A percentile compares a stretch with the other conserved stretches of the same genome.
phyloP scores from a whole-genome alignment of 2,888 invertebrate species.

The Platerodrilus igneus region DNA sequence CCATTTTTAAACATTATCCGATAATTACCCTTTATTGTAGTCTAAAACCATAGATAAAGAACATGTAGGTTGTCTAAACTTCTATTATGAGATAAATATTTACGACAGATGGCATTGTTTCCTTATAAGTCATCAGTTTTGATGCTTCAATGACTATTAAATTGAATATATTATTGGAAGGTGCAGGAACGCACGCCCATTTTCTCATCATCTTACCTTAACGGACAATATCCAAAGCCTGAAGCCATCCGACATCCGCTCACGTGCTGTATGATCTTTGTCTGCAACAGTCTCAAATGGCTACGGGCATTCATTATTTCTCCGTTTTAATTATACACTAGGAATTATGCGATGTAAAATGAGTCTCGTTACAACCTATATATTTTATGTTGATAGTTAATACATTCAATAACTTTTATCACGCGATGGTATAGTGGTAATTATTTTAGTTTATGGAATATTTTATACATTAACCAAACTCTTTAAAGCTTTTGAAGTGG shows the following conservation, averaged over 20 bases:
- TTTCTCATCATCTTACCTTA: slow-evolving; percentile 11
- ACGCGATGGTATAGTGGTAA: slow-evolving; percentile 32
- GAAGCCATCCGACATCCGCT: slow-evolving; percentile 35
- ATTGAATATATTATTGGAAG: too few species aligned
- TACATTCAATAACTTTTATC: slow-evolving; percentile 32
- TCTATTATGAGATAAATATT: too few species aligned
- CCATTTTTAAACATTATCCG: too few species aligned
- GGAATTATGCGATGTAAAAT: slow-evolving; percentile 43
- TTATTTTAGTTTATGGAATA: slow-evolving; percentile 21
- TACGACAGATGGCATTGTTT: too few species aligned
- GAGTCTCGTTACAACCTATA: slow-evolving; percentile 38
- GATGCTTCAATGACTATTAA: too few species aligned
- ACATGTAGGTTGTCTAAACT: too few species aligned
- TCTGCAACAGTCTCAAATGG: slow-evolving; percentile 28
- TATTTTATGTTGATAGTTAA: slow-evolving; percentile 43
- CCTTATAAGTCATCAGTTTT: too few species aligned
- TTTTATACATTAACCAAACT: too few species aligned
- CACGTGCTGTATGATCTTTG: slow-evolving; percentile 38
- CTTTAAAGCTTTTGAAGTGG: too few species aligned
- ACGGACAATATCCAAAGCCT: slow-evolving; percentile 9
- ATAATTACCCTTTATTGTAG: too few species aligned
- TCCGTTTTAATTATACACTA: slow-evolving; percentile 42
- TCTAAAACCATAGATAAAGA: too few species aligned
- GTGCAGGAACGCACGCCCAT: slow-evolving; percentile 16
- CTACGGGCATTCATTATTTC: slow-evolving; percentile 32